Evolutionary conservation across 2,888 invertebrate species (phyloP), one percentile per base, ranked within the genome.

Genomic region (Caenorhabditis doughertyi): DNA sequence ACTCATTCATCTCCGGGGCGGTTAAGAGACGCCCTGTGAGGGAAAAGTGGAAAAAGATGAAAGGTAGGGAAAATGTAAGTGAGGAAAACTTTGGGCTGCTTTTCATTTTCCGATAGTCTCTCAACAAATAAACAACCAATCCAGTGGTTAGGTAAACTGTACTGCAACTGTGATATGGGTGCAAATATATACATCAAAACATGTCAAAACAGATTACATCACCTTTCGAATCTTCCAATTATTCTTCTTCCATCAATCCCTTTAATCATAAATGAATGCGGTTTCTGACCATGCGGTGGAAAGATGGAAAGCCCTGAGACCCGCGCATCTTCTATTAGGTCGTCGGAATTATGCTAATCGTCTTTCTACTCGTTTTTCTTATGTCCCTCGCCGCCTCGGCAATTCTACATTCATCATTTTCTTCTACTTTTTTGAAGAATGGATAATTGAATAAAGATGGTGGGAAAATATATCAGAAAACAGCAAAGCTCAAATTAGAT

Each of bases 291-390:
- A 27, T n/a, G 16, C 18, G 23, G 47, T 35, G 25, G 27, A 55
- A 68, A 51, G 23, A 21, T 25, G 53, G 53, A 44, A 73, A 64
- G 44, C 64, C 27, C 32, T 11, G 35, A 49, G 32, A 32, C 4
- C 35, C 55, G 55, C 18, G 18, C 35, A 21, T 56, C 42, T 8
- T 44, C 47, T 56, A 21, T 53, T 51, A 53, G 27, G 21, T 53
- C 21, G 21, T 47, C 23, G 60, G 67, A 76, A 76, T 76, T 76
- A 76, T 76, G 76, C 76, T 76, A 76, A 76, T 76, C 55, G 67
- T 47, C 51, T 47, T 42, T 49, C 62, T 39, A 32, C 55, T 71
- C 23, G 32, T 76, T 58, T 51, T 62, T 58, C 73, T 65, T 44
- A 23, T 55, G 64, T 32, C 32, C 55, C 42, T 56, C 58, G 21